Evolutionary conservation across 2,113 vertebrate species (phyloP), one percentile per base, ranked within the genome.

Genomic region (Herpetotheres cachinnans): DNA sequence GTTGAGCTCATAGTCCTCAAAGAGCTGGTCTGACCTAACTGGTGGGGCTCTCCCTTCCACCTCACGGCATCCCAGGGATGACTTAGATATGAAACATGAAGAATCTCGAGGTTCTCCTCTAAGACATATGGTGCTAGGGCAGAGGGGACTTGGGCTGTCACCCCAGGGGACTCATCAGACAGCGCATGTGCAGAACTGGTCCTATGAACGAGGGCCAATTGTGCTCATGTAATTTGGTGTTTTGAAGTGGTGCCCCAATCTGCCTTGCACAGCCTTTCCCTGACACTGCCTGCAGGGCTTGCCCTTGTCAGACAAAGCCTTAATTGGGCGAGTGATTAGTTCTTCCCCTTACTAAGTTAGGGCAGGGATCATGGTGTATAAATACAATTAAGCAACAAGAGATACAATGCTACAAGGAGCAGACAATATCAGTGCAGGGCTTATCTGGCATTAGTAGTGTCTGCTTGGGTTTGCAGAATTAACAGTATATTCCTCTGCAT

Each of bases 171-270:
- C 86, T 84, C 15, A 0, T 8, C 69, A 87, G 66, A 62, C 62
- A 89, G 69, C 0, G 0, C 5, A 18, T 63, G 70, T 44, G 44
- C 70, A 87, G 91, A 95, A 80, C 93, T 84, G 46, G 86, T 94
- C 92, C 73, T 65, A 27, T 7, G 1, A 69, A 89, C 0, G 0
- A 79, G 69, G 58, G 50, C 89, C 42, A 62, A 9, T 66, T 88
- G 89, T 50, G 40, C 70, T 89, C 42, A 1, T 10, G 49, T 85
- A 82, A 87, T 93, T 70, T 69, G 72, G 15, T 86, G 94, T 89
- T 97, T 92, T 94, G 94, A 96, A 95, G 86, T 72, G 91, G 83
- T 81, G 80, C 86, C 73, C 56, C 83, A 72, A 9, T 93, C 74
- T 70, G 30, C 32, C 65, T 54, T 32, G 10, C 74, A 42, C 73